These are phyloP conservation scores for Pteruthius melanotis DNA, from an alignment of 2,113 vertebrate species.

Conservation along the genomic window DNA sequence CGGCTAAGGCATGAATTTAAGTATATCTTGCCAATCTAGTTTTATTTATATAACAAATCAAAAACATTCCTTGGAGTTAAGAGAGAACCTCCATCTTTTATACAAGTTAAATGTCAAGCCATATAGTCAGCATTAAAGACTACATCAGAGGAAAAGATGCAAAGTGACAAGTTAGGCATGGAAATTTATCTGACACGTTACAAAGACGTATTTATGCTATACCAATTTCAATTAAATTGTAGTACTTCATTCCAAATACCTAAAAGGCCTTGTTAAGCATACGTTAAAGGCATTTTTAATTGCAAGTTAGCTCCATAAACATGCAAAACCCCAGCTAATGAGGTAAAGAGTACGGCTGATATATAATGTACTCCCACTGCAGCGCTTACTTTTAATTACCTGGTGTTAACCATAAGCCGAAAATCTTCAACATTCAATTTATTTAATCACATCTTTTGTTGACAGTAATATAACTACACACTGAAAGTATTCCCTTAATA, in stretches of 20 bases:
- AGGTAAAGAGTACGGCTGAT: slow-evolving; percentile 78
- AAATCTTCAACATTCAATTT: slow-evolving; percentile 79
- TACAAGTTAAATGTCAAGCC: neutral
- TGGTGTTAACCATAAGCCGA: slow-evolving; percentile 75
- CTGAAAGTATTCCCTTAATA: slow-evolving; percentile 73
- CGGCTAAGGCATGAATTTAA: neutral
- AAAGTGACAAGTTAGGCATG: slow-evolving; percentile 33
- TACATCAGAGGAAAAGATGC: neutral
- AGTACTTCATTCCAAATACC: slow-evolving; percentile 69
- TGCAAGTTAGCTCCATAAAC: slow-evolving; percentile 78
- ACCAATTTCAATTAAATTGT: slow-evolving; percentile 69
- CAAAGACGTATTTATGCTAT: slow-evolving; percentile 59
- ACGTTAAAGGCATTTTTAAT: slow-evolving; percentile 76
- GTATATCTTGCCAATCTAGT: neutral
- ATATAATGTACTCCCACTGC: slow-evolving; percentile 77
- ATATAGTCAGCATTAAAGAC: neutral
- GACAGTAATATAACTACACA: slow-evolving; percentile 69
- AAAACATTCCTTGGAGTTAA: neutral
- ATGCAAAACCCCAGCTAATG: slow-evolving; percentile 77
- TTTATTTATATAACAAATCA: neutral
- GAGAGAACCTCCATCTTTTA: neutral
- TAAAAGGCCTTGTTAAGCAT: slow-evolving; percentile 74
- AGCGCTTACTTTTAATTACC: slow-evolving; percentile 84
- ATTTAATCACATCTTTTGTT: slow-evolving; percentile 78
- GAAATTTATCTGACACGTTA: slow-evolving; percentile 45